A percentile compares a stretch with the other conserved stretches of the same genome.
These are phyloP conservation scores for Hippocampus barbouri DNA, from an alignment of 2,113 vertebrate species.

Conservation along the genomic window DNA sequence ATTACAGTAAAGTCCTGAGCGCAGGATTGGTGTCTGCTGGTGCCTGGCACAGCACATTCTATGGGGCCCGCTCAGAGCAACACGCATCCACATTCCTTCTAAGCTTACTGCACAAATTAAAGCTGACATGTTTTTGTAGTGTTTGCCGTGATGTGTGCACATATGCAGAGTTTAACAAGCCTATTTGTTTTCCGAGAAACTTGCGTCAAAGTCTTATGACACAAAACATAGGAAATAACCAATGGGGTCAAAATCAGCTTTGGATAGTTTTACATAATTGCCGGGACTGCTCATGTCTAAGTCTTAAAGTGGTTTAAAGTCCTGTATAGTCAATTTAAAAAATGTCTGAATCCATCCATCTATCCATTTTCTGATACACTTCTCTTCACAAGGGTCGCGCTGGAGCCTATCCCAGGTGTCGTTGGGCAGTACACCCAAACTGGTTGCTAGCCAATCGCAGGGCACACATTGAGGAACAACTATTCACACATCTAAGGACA, in stretches of 20 bases:
- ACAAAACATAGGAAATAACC: neutral
- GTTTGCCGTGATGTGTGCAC: neutral
- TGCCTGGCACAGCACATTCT: constrained; percentile 40
- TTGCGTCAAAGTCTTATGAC: neutral
- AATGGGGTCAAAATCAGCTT: neutral
- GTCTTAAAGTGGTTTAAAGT: neutral
- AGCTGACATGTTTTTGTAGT: constrained; percentile 14
- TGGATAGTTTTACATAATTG: neutral
- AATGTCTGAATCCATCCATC: too few species aligned
- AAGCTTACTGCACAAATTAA: constrained; percentile 29
- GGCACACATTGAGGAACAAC: too few species aligned
- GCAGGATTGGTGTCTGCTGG: constrained; percentile 38
- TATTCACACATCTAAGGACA: too few species aligned
- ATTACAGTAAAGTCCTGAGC: constrained; percentile 31
- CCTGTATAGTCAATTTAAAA: too few species aligned
- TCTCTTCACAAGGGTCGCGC: too few species aligned
- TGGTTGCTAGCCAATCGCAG: too few species aligned
- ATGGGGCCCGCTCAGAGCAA: constrained; percentile 35
- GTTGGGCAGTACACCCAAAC: too few species aligned
- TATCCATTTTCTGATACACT: too few species aligned
- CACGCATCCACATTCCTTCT: constrained; percentile 35
- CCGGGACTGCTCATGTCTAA: neutral
- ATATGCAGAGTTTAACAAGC: constrained; percentile 15
- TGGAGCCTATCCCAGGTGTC: too few species aligned
- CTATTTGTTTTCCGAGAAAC: constrained; percentile 12